Evolutionary conservation across 2,797 vertebrate species (phyloP).

Genomic region (Eulemur mongoz): DNA sequence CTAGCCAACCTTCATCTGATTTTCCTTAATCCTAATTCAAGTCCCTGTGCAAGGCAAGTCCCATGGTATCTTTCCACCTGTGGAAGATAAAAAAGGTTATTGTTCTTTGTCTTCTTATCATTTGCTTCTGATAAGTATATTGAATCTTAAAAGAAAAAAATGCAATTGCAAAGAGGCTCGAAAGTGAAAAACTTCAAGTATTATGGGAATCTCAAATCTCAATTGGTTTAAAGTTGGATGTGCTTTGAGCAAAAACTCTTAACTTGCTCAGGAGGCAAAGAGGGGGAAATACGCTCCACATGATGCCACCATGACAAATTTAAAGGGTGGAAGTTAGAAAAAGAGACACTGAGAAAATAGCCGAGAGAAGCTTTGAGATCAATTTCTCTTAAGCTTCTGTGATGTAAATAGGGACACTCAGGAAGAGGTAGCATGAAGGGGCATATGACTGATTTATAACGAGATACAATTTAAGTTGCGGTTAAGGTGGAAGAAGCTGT

Average conservation of each 20-base stretch:
- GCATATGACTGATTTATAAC: conserved; percentile 65
- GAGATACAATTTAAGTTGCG: neutral
- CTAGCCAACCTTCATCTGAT: neutral
- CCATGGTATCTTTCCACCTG: fast-evolving
- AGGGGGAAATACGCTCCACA: neutral
- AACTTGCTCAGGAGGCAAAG: neutral
- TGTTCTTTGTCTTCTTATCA: neutral
- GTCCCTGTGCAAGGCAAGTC: neutral
- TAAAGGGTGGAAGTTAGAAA: conserved; percentile 34
- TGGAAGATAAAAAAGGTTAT: neutral
- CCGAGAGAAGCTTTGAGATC: neutral
- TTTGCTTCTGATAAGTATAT: neutral
- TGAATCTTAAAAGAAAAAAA: neutral
- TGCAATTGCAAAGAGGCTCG: neutral
- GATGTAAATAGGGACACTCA: conserved; percentile 56
- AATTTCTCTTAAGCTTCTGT: conserved; percentile 40
- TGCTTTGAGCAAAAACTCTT: neutral
- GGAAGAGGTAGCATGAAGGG: conserved; percentile 22
- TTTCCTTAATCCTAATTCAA: conserved; percentile 8
- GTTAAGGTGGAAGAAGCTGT: neutral
- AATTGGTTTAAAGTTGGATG: conserved; percentile 56
- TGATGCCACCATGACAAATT: neutral
- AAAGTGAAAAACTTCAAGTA: neutral
- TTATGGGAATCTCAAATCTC: neutral
- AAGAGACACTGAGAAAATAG: neutral